These are phyloP conservation scores for Bufo gargarizans DNA, from an alignment of 2,113 vertebrate genomes.

Conservation along the genomic window DNA sequence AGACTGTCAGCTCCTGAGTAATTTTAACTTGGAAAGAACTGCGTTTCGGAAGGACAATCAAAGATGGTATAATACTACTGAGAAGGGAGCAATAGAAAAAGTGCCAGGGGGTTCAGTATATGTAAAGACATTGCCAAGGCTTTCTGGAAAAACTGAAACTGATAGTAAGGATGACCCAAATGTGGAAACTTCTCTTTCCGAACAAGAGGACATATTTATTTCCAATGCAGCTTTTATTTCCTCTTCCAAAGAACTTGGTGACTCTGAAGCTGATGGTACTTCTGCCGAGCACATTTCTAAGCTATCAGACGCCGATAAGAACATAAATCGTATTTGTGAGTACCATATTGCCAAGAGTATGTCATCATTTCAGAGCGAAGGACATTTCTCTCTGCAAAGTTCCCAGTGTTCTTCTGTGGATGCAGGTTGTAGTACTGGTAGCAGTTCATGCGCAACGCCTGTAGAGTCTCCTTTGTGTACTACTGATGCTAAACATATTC, in stretches of 20 bases:
- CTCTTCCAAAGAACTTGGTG: constrained; percentile 79
- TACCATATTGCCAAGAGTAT: constrained; percentile 92
- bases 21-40: constrained; percentile 90
- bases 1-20: constrained; percentile 84
- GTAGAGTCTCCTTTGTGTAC: constrained; percentile 91
- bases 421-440: constrained; percentile 91
- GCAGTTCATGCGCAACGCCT: constrained; percentile 87
- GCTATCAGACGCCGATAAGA: constrained; percentile 78
- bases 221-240: constrained; percentile 75
- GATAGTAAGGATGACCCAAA: constrained; percentile 77
- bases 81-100: constrained; percentile 80
- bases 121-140: constrained; percentile 76
- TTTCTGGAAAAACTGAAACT: constrained; percentile 73
- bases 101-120: constrained; percentile 73
- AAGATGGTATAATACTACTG: constrained; percentile 80
- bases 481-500: constrained; percentile 81
- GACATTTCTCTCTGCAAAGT: constrained; percentile 89
- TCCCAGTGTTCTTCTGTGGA: constrained; percentile 96
- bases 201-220: constrained; percentile 79
- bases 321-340: constrained; percentile 81
- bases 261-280: constrained; percentile 71
- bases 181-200: constrained; percentile 67
- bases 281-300: constrained; percentile 80
- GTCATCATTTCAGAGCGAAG: constrained; percentile 93
- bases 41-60: constrained; percentile 86